A percentile compares a stretch with the other conserved stretches of the same genome.
Evolutionary conservation across 2,113 vertebrate genomes (phyloP).

Genomic region (Protobothrops flavoviridis): DNA sequence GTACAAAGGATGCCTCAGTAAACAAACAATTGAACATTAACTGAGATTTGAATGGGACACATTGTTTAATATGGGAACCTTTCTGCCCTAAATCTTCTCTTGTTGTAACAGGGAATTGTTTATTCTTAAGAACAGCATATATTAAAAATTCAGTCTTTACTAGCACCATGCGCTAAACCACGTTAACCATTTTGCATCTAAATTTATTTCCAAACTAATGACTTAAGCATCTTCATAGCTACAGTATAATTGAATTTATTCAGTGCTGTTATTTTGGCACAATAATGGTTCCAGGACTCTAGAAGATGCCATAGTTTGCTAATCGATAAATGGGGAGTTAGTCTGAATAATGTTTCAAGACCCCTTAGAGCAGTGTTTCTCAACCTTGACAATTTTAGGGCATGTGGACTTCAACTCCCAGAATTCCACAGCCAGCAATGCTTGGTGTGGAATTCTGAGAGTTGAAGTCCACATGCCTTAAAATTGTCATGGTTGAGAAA

Average conservation of each 20-base stretch:
- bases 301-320: background rate
- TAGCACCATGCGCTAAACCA: background rate
- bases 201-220: background rate
- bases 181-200: background rate
- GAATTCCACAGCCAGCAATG: too few species aligned
- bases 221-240: background rate
- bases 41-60: constrained; percentile 12
- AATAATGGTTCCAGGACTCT: background rate
- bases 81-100: background rate
- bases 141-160: background rate
- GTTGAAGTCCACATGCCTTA: too few species aligned
- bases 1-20: background rate
- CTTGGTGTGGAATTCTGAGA: too few species aligned
- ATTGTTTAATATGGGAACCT: constrained; percentile 9
- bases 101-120: constrained; percentile 1
- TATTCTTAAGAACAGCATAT: background rate
- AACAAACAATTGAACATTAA: constrained; percentile 9
- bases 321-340: background rate
- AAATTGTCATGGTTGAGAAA: too few species aligned
- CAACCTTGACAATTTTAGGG: too few species aligned
- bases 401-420: too few species aligned
- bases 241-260: background rate
- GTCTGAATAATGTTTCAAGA: background rate
- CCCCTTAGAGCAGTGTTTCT: background rate
- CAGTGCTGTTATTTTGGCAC: background rate